phyloP scores from a whole-genome alignment of 2,888 invertebrate species.

The Diachrysia chrysitis region DNA sequence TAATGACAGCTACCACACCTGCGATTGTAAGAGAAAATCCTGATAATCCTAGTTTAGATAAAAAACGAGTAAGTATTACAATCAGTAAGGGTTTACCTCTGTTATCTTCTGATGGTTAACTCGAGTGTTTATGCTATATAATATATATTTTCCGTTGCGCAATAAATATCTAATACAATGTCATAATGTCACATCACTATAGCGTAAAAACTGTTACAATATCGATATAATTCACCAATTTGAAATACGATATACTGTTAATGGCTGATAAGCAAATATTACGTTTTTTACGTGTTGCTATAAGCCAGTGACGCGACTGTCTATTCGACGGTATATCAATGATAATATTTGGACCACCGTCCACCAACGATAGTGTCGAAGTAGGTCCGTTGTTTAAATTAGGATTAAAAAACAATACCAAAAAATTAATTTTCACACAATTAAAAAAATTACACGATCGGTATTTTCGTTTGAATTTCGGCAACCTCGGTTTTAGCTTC shows the following conservation, averaged over 20 bases:
- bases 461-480: too few species aligned
- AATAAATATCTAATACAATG: not conserved
- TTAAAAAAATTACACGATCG: too few species aligned
- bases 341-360: too few species aligned
- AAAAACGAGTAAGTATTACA: constrained; percentile 1
- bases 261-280: constrained; percentile 28
- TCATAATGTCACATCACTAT: not conserved
- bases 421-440: too few species aligned
- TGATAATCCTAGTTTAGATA: constrained; percentile 3
- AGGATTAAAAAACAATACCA: too few species aligned
- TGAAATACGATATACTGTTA: constrained; percentile 22
- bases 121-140: not conserved
- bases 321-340: too few species aligned
- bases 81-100: not conserved
- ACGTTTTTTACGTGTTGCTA: too few species aligned
- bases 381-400: too few species aligned
- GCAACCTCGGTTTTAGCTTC: too few species aligned
- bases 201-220: constrained; percentile 14
- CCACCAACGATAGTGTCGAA: too few species aligned
- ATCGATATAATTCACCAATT: constrained; percentile 12
- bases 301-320: too few species aligned
- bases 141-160: not conserved
- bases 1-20: not conserved
- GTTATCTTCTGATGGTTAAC: not conserved
- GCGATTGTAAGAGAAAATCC: constrained; percentile 1